Conservation (phyloP, 2,797 vertebrate genomes). For the Pseudocheirus occidentalis region DNA sequence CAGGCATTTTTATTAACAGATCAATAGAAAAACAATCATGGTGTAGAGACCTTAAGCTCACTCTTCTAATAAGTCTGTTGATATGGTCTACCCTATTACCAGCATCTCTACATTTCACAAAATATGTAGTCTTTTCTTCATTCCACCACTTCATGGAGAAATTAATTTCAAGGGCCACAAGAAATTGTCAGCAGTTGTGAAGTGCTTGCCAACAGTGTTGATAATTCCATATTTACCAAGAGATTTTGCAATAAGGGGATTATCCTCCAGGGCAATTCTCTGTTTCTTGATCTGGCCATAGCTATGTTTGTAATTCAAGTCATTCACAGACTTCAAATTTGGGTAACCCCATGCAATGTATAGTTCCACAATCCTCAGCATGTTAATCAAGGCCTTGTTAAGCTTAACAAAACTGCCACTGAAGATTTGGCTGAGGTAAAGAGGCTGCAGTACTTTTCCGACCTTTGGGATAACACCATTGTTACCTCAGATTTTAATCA, state of each 20-base stretch:
- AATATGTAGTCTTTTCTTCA: conserved; percentile 99
- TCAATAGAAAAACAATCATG: too few species aligned
- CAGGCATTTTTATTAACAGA: too few species aligned
- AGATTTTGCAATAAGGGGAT: conserved; percentile 90
- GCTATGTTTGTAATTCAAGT: conserved; percentile 98
- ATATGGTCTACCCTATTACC: conserved; percentile 99
- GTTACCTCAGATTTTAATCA: too few species aligned
- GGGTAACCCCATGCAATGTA: conserved; percentile 99
- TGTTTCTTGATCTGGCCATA: conserved; percentile 95
- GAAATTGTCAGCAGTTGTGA: conserved; percentile 98
- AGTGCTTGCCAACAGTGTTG: conserved; percentile 97
- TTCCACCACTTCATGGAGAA: conserved; percentile 95
- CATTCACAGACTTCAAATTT: conserved; percentile 97
- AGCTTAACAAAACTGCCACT: conserved; percentile 98
- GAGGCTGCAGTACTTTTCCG: conserved; percentile 96
- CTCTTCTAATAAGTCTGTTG: conserved; percentile 96
- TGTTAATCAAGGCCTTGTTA: too few species aligned
- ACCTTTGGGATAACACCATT: conserved; percentile 87
- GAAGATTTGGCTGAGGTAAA: conserved; percentile 98
- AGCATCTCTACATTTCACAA: conserved; percentile 97
- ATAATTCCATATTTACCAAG: conserved; percentile 94
- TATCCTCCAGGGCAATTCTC: conserved; percentile 95
- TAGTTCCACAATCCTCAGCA: too few species aligned
- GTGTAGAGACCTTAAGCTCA: conserved; percentile 90
- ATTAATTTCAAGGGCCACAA: conserved; percentile 99